These are phyloP conservation scores for Ctenosaura bakeri DNA, from an alignment of 2,797 vertebrate species.

Conservation along the genomic window DNA sequence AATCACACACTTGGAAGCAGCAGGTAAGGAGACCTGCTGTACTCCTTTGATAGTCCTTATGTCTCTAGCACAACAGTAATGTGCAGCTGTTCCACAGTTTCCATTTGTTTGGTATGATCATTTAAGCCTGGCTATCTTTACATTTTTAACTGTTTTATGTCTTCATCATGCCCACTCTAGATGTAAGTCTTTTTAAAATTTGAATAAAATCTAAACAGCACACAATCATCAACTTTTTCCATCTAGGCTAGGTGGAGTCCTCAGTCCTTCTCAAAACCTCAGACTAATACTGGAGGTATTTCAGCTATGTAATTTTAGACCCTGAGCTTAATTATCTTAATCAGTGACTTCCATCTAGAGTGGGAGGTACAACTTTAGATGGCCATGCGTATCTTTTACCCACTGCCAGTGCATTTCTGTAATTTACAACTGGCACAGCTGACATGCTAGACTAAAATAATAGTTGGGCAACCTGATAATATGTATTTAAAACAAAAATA, in stretches of 20 bases:
- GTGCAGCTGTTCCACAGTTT: background rate
- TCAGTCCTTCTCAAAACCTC: background rate
- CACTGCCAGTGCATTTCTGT: background rate
- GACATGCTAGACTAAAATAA: background rate
- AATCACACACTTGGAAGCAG: too few relatives aligned
- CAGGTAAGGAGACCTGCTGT: too few relatives aligned
- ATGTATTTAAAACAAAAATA: too few relatives aligned
- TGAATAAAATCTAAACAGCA: background rate
- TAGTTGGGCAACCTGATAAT: too few relatives aligned
- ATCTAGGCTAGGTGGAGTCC: background rate
- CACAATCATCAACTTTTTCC: background rate
- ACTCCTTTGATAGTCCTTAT: background rate
- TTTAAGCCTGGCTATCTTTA: background rate
- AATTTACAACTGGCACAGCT: background rate
- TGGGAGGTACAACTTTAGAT: too few relatives aligned
- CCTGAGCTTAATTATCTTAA: background rate
- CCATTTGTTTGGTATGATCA: background rate
- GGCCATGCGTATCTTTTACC: background rate
- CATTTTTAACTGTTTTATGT: background rate
- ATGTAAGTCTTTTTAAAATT: background rate
- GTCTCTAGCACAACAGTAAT: background rate
- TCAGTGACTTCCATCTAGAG: too few relatives aligned
- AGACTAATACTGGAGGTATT: background rate
- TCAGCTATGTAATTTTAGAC: background rate
- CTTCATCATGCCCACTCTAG: background rate